Evolutionary conservation across 2,797 vertebrate species (phyloP).

Genomic region (Arremon brunneinucha): DNA sequence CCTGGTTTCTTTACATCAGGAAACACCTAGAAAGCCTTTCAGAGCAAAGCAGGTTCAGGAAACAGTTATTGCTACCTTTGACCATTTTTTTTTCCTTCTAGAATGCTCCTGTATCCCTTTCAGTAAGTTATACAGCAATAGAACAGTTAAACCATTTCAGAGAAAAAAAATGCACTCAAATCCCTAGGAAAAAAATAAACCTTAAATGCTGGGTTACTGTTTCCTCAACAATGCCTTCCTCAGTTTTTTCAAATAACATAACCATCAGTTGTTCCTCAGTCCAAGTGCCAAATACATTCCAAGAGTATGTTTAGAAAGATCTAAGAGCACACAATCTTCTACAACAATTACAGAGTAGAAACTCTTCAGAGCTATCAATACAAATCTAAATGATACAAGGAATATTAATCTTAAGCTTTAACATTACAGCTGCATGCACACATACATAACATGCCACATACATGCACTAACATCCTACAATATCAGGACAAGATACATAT

Average conservation of each 20-base stretch:
- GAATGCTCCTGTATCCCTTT: slow-evolving; percentile 7
- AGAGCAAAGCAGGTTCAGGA: background rate
- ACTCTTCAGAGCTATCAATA: background rate
- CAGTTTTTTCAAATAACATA: slow-evolving; percentile 12
- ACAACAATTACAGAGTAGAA: background rate
- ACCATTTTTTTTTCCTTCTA: slow-evolving; percentile 5
- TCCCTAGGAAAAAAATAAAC: background rate
- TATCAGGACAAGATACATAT: background rate
- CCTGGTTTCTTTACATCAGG: background rate
- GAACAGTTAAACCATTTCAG: background rate
- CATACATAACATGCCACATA: background rate
- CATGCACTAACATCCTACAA: background rate
- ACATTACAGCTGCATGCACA: background rate
- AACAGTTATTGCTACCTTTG: background rate
- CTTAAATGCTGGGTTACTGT: background rate
- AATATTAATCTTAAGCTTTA: background rate
- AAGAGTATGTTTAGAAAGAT: background rate
- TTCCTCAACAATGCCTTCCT: background rate
- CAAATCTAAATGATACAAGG: background rate
- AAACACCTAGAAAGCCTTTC: slow-evolving; percentile 1
- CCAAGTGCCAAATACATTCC: slow-evolving; percentile 27
- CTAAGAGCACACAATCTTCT: background rate
- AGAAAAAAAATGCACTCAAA: background rate
- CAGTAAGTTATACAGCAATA: background rate
- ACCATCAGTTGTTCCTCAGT: background rate